Base-by-base conservation (phyloP, 2,113 vertebrate genomes). In the Dromaius novaehollandiae region DNA sequence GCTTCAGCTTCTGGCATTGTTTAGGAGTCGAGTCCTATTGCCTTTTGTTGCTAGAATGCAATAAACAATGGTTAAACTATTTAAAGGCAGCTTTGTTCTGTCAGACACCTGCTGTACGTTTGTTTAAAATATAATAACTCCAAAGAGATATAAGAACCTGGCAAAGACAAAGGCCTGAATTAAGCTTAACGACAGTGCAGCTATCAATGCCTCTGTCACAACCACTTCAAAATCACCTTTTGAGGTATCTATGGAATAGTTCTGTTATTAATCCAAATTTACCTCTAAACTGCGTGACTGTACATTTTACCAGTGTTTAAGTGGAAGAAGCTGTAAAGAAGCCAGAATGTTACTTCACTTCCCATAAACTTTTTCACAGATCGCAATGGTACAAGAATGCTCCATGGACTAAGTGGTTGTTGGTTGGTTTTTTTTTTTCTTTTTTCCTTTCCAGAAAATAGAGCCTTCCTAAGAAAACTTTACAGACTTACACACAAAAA, bases 61-160 rank as follows among this genome's bases (percentile, higher is more conserved):
- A 97, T 96, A 96, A 97, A 94, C 85, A 93, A 92, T 89, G 91
- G 69, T 95, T 95, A 96, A 96, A 97, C 94, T 90, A 71, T 96
- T 97, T 95, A 95, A 97, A 97, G 75, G 63, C 63, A 84, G 73
- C 69, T 96, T 97, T 96, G 69, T 92, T 95, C 86, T 94, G 93
- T 97, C 93, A 94, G 88, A 68, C 91, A 94, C 65, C 73, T 80
- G 89, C 94, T 91, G 78, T 92, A 93, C 4, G 3, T 92, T 96
- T 96, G 83, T 95, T 96, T 96, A 93, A 97, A 96, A 95, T 63
- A 82, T 11, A 96, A 74, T 30, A 92, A 61, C 53, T 90, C 86
- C 34, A 65, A 92, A 89, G 83, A 93, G 26, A 53, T 92, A 78
- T 87, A 89, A 92, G 75, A 94, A 82, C 82, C 65, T 75, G 50